Base-by-base conservation (phyloP, 2,113 vertebrate genomes). In the Varanus salvator region DNA sequence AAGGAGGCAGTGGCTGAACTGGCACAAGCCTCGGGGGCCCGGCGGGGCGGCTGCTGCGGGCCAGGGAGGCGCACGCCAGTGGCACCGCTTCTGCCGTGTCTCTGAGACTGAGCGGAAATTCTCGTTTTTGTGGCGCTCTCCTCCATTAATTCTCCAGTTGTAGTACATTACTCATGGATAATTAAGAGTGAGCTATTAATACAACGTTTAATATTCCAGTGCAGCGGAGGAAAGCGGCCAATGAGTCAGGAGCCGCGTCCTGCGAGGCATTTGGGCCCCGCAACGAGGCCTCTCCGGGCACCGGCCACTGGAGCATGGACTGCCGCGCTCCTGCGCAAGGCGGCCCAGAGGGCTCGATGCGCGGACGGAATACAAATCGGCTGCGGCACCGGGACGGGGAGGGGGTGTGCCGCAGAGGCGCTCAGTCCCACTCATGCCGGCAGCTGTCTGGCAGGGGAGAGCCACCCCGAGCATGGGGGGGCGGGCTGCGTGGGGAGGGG, bases 121-220 rank as follows among this genome's bases (percentile, higher is more conserved):
- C 95, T 96, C 89, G 83, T 93, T 94, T 96, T 94, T 93, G 95
- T 94, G 94, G 94, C 91, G 96, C 96, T 97, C 96, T 94, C 96
- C 97, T 96, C 96, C 97, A 97, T 97, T 97, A 97, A 97, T 97
- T 97, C 96, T 94, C 76, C 88, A 95, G 96, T 96, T 91, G 92
- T 96, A 97, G 96, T 97, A 96, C 96, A 97, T 97, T 97, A 97
- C 97, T 97, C 97, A 97, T 97, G 97, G 97, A 96, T 97, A 97
- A 97, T 97, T 97, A 97, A 97, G 97, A 96, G 96, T 93, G 96
- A 97, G 97, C 96, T 97, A 97, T 97, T 97, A 97, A 97, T 97
- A 97, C 96, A 96, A 96, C 95, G 96, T 96, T 97, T 97, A 97
- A 97, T 96, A 97, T 97, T 97, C 97, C 97, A 97, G 97, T 96